Evolutionary conservation across 2,113 vertebrate species (phyloP), one percentile per base, ranked within the genome.

Genomic region (Rhynchopsitta pachyrhyncha): DNA sequence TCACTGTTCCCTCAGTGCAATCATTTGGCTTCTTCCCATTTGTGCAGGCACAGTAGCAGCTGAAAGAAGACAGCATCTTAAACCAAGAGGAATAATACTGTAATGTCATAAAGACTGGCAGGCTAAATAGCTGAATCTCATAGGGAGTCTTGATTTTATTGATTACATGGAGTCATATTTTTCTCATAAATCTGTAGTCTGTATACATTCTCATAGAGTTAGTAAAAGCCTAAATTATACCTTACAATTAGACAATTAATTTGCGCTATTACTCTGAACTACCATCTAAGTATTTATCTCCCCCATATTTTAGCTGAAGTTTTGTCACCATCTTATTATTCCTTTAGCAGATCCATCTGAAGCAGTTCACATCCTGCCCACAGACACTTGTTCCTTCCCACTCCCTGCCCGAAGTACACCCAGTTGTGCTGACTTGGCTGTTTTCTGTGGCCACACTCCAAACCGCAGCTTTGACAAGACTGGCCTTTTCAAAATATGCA

Each of bases 1-100:
- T 87, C 66, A 8, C 22, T 89, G 69, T 94, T 96, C 88, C 46
- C 88, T 97, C 78, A 84, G 77, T 89, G 70, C 83, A 91, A 22
- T 92, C 69, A 89, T 95, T 86, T 88, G 82, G 80, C 62, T 94
- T 77, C 82, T 95, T 94, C 70, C 80, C 71, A 78, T 84, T 95
- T 90, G 24, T 86, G 44, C 92, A 88, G 87, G 74, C 82, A 50
- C 70, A 89, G 55, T 22, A 91, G 53, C 52, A 92, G 53, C 68
- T 83, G 82, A 82, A 93, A 80, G 35, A n/a, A 84, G 57, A 92
- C 94, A 94, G 78, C 49, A 89, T 86, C 75, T 89, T 92, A 91
- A 94, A 87, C 63, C 44, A 77, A 93, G 44, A 88, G 57, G 50
- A 96, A 63, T 91, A 88, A 90, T 68, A 82, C 46, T 55, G 33